phyloP scores from a whole-genome alignment of 2,113 vertebrate species.

The Periophthalmus modestus region DNA sequence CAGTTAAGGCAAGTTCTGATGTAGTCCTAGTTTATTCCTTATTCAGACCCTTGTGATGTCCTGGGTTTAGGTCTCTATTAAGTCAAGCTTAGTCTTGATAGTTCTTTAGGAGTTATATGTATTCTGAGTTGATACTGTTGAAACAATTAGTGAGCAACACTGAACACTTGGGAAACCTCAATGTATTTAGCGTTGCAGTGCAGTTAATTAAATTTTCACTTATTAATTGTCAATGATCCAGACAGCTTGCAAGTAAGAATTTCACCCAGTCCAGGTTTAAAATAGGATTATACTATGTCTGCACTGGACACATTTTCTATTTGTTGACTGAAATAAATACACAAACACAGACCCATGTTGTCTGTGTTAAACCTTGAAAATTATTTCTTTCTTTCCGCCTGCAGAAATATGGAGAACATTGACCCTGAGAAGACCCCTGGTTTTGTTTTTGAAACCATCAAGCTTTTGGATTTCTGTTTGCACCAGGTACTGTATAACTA shows the following conservation, averaged over 20 bases:
- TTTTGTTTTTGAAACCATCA: conserved; percentile 83
- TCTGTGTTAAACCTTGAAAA: not conserved
- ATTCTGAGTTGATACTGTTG: no score
- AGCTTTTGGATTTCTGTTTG: conserved; percentile 79
- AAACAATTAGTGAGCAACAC: not conserved
- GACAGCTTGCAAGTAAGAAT: no score
- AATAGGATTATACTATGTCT: not conserved
- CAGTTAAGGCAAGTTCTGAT: not conserved
- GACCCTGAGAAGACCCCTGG: conserved; percentile 81
- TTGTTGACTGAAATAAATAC: not conserved
- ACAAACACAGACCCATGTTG: not conserved
- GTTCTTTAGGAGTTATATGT: not conserved
- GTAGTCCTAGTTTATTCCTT: not conserved
- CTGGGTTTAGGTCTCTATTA: not conserved
- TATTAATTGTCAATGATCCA: no score
- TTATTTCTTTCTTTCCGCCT: conserved; percentile 20
- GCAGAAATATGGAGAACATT: conserved; percentile 88
- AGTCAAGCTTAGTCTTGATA: not conserved
- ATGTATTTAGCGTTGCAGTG: no score
- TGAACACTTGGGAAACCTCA: no score
- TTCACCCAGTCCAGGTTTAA: not conserved
- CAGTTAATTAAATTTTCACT: no score
- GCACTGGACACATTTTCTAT: not conserved
- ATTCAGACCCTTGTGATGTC: not conserved
- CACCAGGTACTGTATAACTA: conserved; percentile 76